Evolutionary conservation across 2,888 invertebrate genomes (phyloP).

Genomic region (Oligia strigilis): DNA sequence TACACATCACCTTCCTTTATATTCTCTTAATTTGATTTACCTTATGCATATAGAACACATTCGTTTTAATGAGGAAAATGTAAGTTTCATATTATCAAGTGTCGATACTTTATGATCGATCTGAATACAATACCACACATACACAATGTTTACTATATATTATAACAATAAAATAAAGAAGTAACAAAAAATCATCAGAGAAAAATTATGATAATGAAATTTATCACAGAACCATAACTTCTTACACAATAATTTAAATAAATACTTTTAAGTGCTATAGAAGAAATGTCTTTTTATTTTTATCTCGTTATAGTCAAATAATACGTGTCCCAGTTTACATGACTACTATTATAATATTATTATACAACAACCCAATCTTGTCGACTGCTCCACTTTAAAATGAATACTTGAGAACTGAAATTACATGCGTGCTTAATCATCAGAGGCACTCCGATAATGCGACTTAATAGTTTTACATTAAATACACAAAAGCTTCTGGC

Average conservation of each 20-base stretch:
- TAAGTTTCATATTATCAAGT: conserved; percentile 42
- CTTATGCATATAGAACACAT: not conserved
- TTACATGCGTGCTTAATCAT: conserved; percentile 2
- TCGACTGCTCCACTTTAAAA: conserved; percentile 4
- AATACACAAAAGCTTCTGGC: conserved; percentile 46
- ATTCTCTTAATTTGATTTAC: conserved; percentile 20
- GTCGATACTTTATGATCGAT: conserved; percentile 29
- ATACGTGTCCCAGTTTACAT: conserved; percentile 42
- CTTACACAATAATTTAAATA: conserved; percentile 54
- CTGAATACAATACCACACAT: conserved; percentile 23
- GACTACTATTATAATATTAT: not conserved
- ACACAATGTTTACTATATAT: conserved; percentile 14
- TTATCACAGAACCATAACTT: conserved; percentile 56
- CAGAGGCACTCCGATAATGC: not conserved
- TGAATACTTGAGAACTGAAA: conserved; percentile 33
- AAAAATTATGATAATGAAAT: conserved; percentile 35
- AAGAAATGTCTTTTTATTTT: conserved; percentile 59
- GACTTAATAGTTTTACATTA: conserved; percentile 20
- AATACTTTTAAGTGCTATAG: conserved; percentile 36
- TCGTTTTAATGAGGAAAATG: not conserved
- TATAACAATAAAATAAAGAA: conserved; percentile 25
- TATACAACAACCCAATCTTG: not conserved
- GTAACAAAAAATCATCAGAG: conserved; percentile 33
- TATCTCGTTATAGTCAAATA: conserved; percentile 41
- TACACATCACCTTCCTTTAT: conserved; percentile 9